These are phyloP conservation scores for Ophonus ardosiacus DNA, from an alignment of 2,888 invertebrate genomes.

Conservation along the genomic window DNA sequence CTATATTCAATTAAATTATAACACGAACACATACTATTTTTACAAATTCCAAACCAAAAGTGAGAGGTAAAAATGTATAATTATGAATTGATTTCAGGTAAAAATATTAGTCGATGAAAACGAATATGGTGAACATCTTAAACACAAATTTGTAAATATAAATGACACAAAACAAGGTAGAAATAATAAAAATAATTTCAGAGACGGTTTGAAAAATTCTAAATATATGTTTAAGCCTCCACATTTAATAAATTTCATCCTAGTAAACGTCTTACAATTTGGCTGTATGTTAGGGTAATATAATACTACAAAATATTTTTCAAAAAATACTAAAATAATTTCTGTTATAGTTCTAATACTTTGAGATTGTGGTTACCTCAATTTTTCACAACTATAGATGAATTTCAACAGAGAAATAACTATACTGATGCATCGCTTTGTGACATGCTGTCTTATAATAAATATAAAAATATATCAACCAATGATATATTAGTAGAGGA, in stretches of 20 bases:
- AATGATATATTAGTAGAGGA: constrained; percentile 67
- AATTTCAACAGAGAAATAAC: constrained; percentile 71
- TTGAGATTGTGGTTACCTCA: constrained; percentile 92
- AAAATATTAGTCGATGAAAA: constrained; percentile 72
- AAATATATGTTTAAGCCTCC: constrained; percentile 82
- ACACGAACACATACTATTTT: too few species aligned
- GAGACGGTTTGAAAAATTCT: constrained; percentile 78
- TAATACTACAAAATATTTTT: constrained; percentile 67
- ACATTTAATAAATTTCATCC: constrained; percentile 79
- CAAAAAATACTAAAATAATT: constrained; percentile 71
- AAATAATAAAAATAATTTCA: constrained; percentile 66
- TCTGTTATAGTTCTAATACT: constrained; percentile 80
- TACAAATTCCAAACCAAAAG: too few species aligned
- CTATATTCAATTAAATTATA: too few species aligned
- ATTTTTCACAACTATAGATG: constrained; percentile 84
- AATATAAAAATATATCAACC: constrained; percentile 18
- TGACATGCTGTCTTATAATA: constrained; percentile 71
- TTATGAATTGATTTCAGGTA: constrained; percentile 70
- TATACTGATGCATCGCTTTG: constrained; percentile 74
- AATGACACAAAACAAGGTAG: constrained; percentile 71
- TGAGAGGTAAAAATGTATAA: too few species aligned
- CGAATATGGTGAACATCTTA: constrained; percentile 54
- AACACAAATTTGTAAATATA: constrained; percentile 67
- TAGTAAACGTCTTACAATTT: constrained; percentile 82
- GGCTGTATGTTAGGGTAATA: constrained; percentile 82